Evolutionary conservation across 2,797 vertebrate species (phyloP), one percentile per base, ranked within the genome.

Genomic region (Spheniscus humboldti): DNA sequence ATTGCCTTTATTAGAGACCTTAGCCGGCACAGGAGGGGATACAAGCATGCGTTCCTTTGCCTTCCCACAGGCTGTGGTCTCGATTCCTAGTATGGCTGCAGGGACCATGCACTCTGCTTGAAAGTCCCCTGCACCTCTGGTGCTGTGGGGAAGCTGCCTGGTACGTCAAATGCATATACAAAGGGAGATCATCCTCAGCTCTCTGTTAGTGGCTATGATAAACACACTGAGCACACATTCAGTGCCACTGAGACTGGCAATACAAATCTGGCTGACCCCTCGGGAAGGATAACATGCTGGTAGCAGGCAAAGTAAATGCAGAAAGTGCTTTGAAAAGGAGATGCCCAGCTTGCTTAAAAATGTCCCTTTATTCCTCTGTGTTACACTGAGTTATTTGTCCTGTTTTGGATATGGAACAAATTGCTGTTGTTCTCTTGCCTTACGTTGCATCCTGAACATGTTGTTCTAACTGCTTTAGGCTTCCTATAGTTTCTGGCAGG

Each of bases 191-290:
- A 7, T 47, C 20, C 25, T 43, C 59, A 23, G 57, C 35, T 57
- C 39, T 56, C 57, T 18, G 8, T 13, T 7, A 19, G 52, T 0
- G 0, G 15, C 2, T 2, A 1, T 6, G 59, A 43, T 33, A 20
- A 27, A 14, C 0, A 0, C 15, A 3, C 9, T 0, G 7, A 56
- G 64, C 45, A 15, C 9, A 2, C 3, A 3, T 8, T 12, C 10
- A 1, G 45, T 8, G 39, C 39, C 14, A 0, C 33, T 37, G 18
- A 1, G 35, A 9, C 27, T 1, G 4, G 52, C 74, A 50, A 6
- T 15, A 31, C 25, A 37, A 47, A 62, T 10, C 69, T 4, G 18
- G 33, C 45, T 45, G 47, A 22, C n/a, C 37, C 55, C 45, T 33
- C 1, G 2, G 56, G 48, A 63, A 50, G 45, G 45, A 3, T 8